Percentiles rank a stretch among this genome's conserved stretches.
Evolutionary conservation across 2,797 vertebrate species (phyloP).

Genomic region (Urophycis tenuis): DNA sequence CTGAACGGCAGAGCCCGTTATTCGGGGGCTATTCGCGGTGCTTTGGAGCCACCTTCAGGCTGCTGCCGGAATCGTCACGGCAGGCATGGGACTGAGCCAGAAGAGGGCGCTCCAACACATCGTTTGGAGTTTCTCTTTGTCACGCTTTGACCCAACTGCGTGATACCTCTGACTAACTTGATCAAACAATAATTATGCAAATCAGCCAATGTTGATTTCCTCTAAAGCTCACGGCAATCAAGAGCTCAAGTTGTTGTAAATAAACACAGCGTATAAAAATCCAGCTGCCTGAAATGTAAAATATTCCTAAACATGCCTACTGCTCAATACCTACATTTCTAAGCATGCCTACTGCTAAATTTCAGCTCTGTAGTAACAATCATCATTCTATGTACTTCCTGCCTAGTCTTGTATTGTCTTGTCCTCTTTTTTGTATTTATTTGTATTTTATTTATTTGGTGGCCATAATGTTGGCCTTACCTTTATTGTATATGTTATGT

Average conservation of each 20-base stretch:
- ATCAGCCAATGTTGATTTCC: neutral
- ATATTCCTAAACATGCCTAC: too few species aligned
- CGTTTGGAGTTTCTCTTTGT: conserved; percentile 5
- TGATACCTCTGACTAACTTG: neutral
- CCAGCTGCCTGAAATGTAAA: too few species aligned
- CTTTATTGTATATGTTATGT: too few species aligned
- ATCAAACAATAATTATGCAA: conserved; percentile 10
- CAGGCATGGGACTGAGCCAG: conserved; percentile 28
- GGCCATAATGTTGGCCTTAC: too few species aligned
- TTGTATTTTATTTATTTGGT: too few species aligned
- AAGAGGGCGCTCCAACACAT: conserved; percentile 54
- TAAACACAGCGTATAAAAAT: too few species aligned
- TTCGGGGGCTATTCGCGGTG: conserved; percentile 9
- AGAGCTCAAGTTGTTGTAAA: neutral
- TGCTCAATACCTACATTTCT: too few species aligned
- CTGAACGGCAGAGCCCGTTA: neutral
- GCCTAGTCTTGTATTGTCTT: too few species aligned
- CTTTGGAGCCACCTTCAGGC: conserved; percentile 54
- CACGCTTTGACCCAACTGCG: neutral
- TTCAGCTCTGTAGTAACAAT: too few species aligned
- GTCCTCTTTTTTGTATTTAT: too few species aligned
- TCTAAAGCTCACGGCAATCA: neutral
- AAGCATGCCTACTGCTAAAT: too few species aligned
- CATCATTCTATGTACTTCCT: too few species aligned
- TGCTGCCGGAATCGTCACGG: neutral